Conservation (phyloP, 2,888 invertebrate species). For the Plusia festucae region DNA sequence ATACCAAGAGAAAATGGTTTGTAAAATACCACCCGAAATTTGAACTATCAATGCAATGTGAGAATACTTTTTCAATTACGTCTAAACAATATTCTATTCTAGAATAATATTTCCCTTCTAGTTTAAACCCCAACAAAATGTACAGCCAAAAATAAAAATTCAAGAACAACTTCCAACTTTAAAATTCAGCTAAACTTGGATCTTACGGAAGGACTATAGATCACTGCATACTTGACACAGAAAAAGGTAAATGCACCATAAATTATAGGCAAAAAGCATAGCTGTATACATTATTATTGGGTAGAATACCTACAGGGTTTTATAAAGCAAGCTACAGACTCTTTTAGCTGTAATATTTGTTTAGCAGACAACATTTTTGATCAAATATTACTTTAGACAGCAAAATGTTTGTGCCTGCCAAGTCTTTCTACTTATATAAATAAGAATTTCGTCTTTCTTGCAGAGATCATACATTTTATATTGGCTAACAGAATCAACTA, state of each 20-base stretch:
- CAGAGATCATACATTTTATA: not conserved
- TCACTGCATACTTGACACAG: slow-evolving; percentile 46
- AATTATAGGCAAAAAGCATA: slow-evolving; percentile 40
- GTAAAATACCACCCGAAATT: too few species aligned
- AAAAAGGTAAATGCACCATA: slow-evolving; percentile 52
- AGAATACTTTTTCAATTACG: not conserved
- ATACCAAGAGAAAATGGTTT: too few species aligned
- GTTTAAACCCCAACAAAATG: slow-evolving; percentile 13
- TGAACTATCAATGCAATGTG: too few species aligned
- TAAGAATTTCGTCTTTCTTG: slow-evolving; percentile 1
- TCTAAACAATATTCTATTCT: not conserved
- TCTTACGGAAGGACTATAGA: slow-evolving; percentile 45
- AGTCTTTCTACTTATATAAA: not conserved
- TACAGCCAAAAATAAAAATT: slow-evolving; percentile 46
- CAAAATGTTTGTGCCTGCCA: slow-evolving; percentile 7
- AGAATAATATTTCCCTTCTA: not conserved
- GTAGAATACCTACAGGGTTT: slow-evolving; percentile 26
- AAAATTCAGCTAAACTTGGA: slow-evolving; percentile 55
- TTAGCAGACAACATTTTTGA: not conserved
- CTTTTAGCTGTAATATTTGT: not conserved
- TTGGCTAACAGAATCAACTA: not conserved
- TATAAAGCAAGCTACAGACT: slow-evolving; percentile 8
- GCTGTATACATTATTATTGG: slow-evolving; percentile 22
- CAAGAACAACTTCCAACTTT: slow-evolving; percentile 52
- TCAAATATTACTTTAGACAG: not conserved